A percentile compares a stretch with the other conserved stretches of the same genome.
phyloP scores from a whole-genome alignment of 2,888 invertebrate species.

The Branchipolynoe longqiensis region DNA sequence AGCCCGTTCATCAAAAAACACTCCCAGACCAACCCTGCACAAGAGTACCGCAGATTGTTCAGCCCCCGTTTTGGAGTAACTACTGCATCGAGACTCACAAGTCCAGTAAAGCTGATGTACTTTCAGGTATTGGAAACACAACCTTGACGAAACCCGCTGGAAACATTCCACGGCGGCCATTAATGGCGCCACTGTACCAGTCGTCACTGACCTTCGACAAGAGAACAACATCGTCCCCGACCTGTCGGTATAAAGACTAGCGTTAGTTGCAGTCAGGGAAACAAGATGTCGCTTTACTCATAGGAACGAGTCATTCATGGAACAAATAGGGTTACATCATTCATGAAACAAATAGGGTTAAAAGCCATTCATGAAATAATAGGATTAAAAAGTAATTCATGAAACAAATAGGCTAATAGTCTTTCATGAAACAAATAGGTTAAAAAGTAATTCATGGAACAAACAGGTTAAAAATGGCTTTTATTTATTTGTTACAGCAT shows the following conservation, averaged over 20 bases:
- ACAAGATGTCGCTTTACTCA: no score
- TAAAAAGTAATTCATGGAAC: no score
- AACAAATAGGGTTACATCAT: background rate
- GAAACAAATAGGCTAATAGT: no score
- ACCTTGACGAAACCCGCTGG: conserved; percentile 74
- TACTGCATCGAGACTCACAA: background rate
- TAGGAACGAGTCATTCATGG: background rate
- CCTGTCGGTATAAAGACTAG: conserved; percentile 62
- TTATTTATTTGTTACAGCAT: no score
- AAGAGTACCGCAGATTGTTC: background rate
- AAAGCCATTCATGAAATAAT: no score
- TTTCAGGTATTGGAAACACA: background rate
- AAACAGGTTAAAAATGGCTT: no score
- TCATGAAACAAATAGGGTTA: no score
- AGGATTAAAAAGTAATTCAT: no score
- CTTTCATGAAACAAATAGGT: no score
- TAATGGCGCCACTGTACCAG: conserved; percentile 74
- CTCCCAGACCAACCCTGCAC: background rate
- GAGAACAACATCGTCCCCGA: conserved; percentile 73
- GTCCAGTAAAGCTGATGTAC: background rate
- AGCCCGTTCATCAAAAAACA: background rate
- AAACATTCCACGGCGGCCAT: conserved; percentile 73
- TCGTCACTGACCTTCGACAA: conserved; percentile 72
- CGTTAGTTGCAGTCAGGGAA: no score
- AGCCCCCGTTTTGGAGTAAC: background rate